phyloP scores from a whole-genome alignment of 2,888 invertebrate genomes.

The Caenorhabditis sp. region DNA sequence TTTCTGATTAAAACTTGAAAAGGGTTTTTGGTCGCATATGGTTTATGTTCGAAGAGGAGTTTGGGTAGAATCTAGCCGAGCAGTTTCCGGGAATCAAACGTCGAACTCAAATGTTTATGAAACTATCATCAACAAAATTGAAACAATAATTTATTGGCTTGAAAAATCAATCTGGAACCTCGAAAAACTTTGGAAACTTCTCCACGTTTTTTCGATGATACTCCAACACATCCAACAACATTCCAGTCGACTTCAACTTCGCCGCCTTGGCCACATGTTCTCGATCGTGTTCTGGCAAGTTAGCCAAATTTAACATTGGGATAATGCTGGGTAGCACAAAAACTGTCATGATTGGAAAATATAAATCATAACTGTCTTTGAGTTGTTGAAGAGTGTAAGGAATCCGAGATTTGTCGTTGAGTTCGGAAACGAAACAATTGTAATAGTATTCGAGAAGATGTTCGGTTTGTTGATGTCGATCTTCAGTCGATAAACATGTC shows the following conservation, averaged over 20 bases:
- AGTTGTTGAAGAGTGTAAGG: constrained; percentile 7
- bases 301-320: background rate
- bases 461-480: constrained; percentile 22
- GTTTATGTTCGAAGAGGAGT: too few relatives aligned
- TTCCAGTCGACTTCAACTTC: constrained; percentile 25
- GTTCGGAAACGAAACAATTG: constrained; percentile 15
- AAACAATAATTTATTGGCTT: too few relatives aligned
- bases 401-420: background rate
- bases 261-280: constrained; percentile 6
- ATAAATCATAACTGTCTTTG: constrained; percentile 1
- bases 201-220: constrained; percentile 20
- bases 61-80: too few relatives aligned
- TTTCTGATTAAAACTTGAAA: too few relatives aligned
- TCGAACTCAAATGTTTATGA: too few relatives aligned
- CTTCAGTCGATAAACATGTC: background rate
- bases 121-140: too few relatives aligned
- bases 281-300: background rate
- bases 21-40: too few relatives aligned
- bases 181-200: constrained; percentile 29
- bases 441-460: constrained; percentile 26
- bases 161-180: background rate
- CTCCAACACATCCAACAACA: constrained; percentile 21
- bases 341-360: background rate
- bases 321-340: background rate
- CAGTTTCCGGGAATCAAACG: too few relatives aligned